These are phyloP conservation scores for Monomorium pharaonis DNA, from an alignment of 1,140 invertebrate species.

Conservation along the genomic window DNA sequence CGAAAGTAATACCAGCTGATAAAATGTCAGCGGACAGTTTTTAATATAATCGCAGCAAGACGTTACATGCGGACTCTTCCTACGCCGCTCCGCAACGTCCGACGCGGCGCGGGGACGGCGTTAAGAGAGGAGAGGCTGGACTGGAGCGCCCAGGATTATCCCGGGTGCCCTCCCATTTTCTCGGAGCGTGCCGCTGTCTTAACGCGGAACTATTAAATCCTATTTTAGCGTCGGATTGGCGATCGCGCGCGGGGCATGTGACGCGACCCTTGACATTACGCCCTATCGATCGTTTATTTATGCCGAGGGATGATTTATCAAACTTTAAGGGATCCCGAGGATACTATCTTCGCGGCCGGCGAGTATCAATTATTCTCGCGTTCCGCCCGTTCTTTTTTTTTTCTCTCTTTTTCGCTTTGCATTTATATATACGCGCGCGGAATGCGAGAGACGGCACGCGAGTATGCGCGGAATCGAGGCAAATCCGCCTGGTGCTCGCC, in stretches of 20 bases:
- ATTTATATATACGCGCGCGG: background rate
- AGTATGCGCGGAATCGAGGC: slow-evolving; percentile 48
- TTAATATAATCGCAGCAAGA: slow-evolving; percentile 13
- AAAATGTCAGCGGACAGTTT: slow-evolving; percentile 12
- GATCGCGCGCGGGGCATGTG: slow-evolving; percentile 53
- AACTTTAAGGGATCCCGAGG: slow-evolving; percentile 57
- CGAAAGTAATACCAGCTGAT: slow-evolving; percentile 16
- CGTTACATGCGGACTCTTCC: background rate
- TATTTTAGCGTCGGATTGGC: slow-evolving; percentile 67
- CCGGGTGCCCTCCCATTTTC: background rate
- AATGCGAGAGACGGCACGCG: slow-evolving; percentile 47
- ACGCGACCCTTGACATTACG: slow-evolving; percentile 72
- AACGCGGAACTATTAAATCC: slow-evolving; percentile 62
- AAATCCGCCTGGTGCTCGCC: slow-evolving; percentile 5
- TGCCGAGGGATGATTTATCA: slow-evolving; percentile 66
- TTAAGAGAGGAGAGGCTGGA: background rate
- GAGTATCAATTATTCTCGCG: slow-evolving; percentile 27
- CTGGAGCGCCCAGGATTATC: background rate
- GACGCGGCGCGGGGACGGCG: no score
- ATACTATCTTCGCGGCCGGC: background rate
- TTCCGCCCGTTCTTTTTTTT: no score
- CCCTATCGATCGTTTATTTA: slow-evolving; percentile 74
- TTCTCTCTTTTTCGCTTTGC: no score
- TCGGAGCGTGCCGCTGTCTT: slow-evolving; percentile 33
- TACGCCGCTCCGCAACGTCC: background rate